phyloP scores from a whole-genome alignment of 2,797 vertebrate genomes.

The Gambelia wislizenii region DNA sequence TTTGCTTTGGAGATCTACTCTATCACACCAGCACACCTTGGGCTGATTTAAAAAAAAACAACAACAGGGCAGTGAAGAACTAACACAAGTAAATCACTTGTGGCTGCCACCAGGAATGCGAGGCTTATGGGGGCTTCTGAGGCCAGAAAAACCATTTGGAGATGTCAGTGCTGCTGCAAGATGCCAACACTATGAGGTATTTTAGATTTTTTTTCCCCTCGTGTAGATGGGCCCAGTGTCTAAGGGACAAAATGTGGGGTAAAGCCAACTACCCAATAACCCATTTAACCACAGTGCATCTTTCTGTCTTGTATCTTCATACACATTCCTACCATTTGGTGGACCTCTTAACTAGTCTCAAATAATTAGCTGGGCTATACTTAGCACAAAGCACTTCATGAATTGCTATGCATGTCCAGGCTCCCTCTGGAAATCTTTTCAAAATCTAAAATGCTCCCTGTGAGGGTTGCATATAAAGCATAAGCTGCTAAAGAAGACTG shows the following conservation, averaged over 20 bases:
- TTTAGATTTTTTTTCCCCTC: too few species aligned
- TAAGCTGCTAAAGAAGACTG: neutral
- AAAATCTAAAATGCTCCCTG: neutral
- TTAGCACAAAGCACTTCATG: constrained; percentile 20
- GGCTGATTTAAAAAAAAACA: too few species aligned
- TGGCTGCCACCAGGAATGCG: too few species aligned
- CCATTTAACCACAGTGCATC: neutral
- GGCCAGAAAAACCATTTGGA: too few species aligned
- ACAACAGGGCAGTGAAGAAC: too few species aligned
- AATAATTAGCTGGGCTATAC: neutral
- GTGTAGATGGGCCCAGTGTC: too few species aligned
- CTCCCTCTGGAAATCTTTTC: constrained; percentile 14
- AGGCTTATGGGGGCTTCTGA: too few species aligned
- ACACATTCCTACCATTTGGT: neutral
- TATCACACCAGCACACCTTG: too few species aligned
- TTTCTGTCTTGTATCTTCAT: neutral
- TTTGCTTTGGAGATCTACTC: too few species aligned
- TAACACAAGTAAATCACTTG: too few species aligned
- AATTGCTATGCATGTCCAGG: constrained; percentile 24
- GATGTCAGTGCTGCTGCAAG: too few species aligned
- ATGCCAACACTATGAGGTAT: too few species aligned
- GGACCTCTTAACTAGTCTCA: constrained; percentile 12
- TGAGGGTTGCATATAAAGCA: neutral
- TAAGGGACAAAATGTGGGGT: neutral
- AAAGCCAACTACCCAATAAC: neutral